Base-by-base conservation (phyloP, 2,113 vertebrate species). In the Hoplias malabaricus region DNA sequence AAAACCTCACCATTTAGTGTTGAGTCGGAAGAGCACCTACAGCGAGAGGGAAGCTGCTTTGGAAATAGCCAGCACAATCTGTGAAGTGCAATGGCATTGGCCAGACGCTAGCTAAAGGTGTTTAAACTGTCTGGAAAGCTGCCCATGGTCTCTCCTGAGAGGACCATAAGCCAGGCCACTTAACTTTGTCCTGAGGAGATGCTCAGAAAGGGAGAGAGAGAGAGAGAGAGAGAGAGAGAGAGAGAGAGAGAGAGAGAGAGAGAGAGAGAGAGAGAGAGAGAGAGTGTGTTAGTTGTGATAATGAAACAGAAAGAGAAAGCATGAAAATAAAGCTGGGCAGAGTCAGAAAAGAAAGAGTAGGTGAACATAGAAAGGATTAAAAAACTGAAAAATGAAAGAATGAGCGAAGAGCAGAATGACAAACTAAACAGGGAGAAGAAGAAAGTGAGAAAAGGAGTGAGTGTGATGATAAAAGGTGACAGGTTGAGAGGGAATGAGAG, bases 111-210 rank as follows among this genome's bases (percentile, higher is more conserved):
- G 50, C 56, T 57, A 74, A 80, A 80, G 53, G 48, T 67, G 74
- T 79, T 69, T 73, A 83, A 66, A 68, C 68, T 67, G 62, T 70
- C 65, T 78, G 63, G 62, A 72, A 75, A 75, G 62, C 70, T 78
- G 75, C 56, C 48, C 62, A 62, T 65, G 56, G 38, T 27, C 75
- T 62, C 56, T 33, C 46, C 36, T 46, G 27, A 67, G 59, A 73
- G 50, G 67, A 23, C 21, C 42, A 21, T 65, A 73, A 80, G 56
- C 66, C 54, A 29, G 3, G 31, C 69, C 69, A 82, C 71, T 80
- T 79, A 78, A 80, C 62, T 79, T 79, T 69, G 63, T 82, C 80
- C 73, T 61, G 46, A 78, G 61, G 48, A 46, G 40, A 63, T 34
- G 34, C 36, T 70, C 31, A 34, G 23, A 31, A 50, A 63, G 54